phyloP scores from a whole-genome alignment of 2,797 vertebrate species.

The Silurus lanzhouensis region DNA sequence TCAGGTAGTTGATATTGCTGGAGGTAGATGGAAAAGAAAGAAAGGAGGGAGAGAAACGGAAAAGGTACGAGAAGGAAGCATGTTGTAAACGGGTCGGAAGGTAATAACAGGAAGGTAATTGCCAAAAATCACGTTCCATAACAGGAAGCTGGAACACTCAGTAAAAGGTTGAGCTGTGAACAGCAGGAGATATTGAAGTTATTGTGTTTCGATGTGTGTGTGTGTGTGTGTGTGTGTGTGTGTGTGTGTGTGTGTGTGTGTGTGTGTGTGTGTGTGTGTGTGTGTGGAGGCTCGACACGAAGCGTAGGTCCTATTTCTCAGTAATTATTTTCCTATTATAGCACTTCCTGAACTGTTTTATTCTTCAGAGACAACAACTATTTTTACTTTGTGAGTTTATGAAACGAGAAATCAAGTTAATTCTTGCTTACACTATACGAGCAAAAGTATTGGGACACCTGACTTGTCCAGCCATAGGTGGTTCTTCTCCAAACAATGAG shows the following conservation, averaged over 20 bases:
- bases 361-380: neutral
- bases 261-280: neutral
- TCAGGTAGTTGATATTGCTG: neutral
- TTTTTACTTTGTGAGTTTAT: neutral
- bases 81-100: neutral
- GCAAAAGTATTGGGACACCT: no score
- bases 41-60: neutral
- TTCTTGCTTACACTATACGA: no score
- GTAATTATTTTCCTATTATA: neutral
- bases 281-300: neutral
- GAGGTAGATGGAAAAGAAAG: neutral
- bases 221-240: neutral
- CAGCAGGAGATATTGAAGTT: neutral
- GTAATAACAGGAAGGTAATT: slow-evolving; percentile 22
- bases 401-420: no score
- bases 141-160: neutral
- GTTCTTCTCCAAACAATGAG: no score
- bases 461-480: no score
- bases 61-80: neutral
- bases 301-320: neutral
- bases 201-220: neutral
- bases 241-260: slow-evolving; percentile 4
- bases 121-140: neutral
- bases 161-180: neutral
- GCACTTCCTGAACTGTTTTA: neutral